These are phyloP conservation scores for Hycleus cichorii DNA, from an alignment of 1,140 invertebrate species.

Conservation along the genomic window DNA sequence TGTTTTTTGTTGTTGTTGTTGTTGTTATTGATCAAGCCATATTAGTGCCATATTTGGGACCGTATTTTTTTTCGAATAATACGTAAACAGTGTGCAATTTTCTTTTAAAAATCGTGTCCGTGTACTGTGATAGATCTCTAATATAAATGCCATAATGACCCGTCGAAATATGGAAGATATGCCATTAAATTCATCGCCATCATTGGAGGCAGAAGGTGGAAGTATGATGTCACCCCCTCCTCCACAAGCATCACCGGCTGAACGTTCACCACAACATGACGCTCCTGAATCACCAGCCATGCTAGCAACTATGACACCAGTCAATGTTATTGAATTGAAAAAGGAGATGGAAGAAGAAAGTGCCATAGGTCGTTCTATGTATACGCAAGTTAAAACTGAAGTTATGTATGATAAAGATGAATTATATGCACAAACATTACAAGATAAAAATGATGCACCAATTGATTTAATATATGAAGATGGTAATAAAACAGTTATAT, in stretches of 20 bases:
- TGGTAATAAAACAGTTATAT: constrained; percentile 72
- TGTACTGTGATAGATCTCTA: constrained; percentile 37
- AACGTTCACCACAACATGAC: constrained; percentile 32
- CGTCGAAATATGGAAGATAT: constrained; percentile 32
- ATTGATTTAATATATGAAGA: constrained; percentile 76
- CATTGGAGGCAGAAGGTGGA: constrained; percentile 27
- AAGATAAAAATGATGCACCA: constrained; percentile 54
- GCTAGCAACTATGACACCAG: constrained; percentile 68
- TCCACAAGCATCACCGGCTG: constrained; percentile 36
- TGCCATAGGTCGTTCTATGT: constrained; percentile 50
- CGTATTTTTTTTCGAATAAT: constrained; percentile 17
- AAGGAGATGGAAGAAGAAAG: constrained; percentile 46
- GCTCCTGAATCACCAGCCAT: constrained; percentile 58
- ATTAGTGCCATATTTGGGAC: constrained; percentile 34
- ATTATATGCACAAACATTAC: constrained; percentile 51
- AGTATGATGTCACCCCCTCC: constrained; percentile 39
- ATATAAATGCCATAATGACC: constrained; percentile 33
- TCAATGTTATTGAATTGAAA: constrained; percentile 57
- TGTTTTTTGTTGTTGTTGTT: too few relatives aligned
- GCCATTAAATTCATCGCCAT: constrained; percentile 29
- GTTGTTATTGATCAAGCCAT: constrained; percentile 19
- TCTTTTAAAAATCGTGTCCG: constrained; percentile 10
- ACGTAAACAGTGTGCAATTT: constrained; percentile 35
- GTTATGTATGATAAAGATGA: constrained; percentile 46
- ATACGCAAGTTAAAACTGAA: constrained; percentile 49